phyloP scores from a whole-genome alignment of 2,797 vertebrate species.

The Sardinella longiceps region DNA sequence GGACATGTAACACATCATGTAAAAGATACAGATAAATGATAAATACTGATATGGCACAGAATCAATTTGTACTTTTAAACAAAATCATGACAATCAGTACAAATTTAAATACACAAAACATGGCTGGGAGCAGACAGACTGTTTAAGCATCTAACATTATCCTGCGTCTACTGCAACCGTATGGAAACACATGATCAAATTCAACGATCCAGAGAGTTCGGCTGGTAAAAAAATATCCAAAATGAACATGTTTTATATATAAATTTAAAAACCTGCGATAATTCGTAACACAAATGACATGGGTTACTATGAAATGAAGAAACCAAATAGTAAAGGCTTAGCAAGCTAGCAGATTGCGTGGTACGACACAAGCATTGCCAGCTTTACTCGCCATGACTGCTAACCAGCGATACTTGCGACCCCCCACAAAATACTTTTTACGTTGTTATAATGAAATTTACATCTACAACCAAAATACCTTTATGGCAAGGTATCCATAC shows the following conservation, averaged over 20 bases:
- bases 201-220: background rate
- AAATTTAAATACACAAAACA: background rate
- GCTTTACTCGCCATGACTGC: background rate
- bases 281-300: background rate
- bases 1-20: background rate
- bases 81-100: background rate
- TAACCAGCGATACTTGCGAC: background rate
- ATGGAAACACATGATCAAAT: background rate
- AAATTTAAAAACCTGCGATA: no score
- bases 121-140: background rate
- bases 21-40: background rate
- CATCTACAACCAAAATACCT: background rate
- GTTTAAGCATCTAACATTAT: background rate
- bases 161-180: slow-evolving; percentile 6
- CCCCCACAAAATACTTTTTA: background rate
- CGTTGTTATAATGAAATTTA: background rate
- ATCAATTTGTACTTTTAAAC: background rate
- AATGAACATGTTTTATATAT: no score
- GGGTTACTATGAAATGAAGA: no score
- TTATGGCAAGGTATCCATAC: background rate
- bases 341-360: slow-evolving; percentile 21
- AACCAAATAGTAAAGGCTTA: background rate
- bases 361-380: background rate
- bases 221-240: background rate
- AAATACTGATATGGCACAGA: background rate